Evolutionary conservation across 2,888 invertebrate genomes (phyloP), one percentile per base, ranked within the genome.

Genomic region (Halocaridina rubra): DNA sequence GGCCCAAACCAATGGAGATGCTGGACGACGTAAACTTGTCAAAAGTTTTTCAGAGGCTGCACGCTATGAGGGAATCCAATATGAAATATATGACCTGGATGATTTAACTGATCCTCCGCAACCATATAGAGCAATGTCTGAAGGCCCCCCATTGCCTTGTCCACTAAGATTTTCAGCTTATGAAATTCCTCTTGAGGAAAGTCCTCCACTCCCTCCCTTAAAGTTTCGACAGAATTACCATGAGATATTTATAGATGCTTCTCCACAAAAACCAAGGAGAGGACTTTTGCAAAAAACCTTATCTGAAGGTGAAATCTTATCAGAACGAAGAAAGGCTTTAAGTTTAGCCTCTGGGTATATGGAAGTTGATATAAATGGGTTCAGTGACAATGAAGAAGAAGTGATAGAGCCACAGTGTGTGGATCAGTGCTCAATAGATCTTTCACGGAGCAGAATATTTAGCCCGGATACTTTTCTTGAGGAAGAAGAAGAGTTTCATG

Each of bases 1-100:
- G 24, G 96, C 96, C 10, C 96, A 97, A 92, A 97, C 96, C 2
- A 97, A 97, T 91, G 96, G 96, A 0, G 69, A 76, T 19, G 77
- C 79, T 24, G 82, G 80, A 32, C 81, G 87, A 53, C 80, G 87
- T 22, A 82, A 82, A 46, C 81, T 88, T 27, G 84, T 87, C 59
- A 88, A 88, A 76, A 88, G 88, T 67, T 67, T 87, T 30, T 87
- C 87, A 5, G 88, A 88, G 69, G 85, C 85, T 24, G 87, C 86
- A 3, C 81, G 82, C 33, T 87, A 85, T 46, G 87, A 88, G 69
- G 84, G 80, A n/a, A 61, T 87, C 33, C 80, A 85, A 64, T 85
- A 77, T 53, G 86, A 81, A 46, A 81, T 88, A 32, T 88, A 88
- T 53, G 88, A 88, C 78, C 61, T 88, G 32, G 87, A 88, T 57